Conservation (phyloP, 2,113 vertebrate species). For the Todiramphus saurophagus region DNA sequence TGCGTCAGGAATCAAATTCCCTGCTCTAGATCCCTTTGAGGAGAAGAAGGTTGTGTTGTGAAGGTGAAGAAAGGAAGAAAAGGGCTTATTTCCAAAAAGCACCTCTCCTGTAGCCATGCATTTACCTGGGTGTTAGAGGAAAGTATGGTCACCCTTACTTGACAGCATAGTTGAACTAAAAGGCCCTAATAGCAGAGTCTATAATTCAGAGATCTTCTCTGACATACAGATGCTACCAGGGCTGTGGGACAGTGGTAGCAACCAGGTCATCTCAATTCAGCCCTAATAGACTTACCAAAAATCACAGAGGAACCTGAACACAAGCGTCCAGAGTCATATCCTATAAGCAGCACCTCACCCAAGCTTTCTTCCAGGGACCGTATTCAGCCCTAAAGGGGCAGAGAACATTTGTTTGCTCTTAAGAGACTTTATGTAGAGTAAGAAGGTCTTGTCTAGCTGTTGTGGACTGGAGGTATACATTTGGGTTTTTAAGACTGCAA, state of each 20-base stretch:
- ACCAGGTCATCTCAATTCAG: neutral
- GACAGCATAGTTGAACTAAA: neutral
- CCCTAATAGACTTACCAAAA: neutral
- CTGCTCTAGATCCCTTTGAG: neutral
- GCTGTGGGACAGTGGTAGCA: neutral
- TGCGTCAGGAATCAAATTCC: fast-evolving
- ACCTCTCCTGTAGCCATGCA: neutral
- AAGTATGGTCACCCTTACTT: neutral
- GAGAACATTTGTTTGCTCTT: neutral
- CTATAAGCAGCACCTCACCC: neutral
- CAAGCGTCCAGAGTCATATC: neutral
- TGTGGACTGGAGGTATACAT: neutral
- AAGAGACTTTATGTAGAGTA: neutral
- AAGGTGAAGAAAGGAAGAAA: neutral
- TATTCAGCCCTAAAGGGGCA: neutral
- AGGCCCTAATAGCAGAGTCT: neutral
- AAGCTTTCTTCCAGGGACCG: neutral
- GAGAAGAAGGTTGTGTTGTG: fast-evolving
- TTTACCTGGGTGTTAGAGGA: neutral
- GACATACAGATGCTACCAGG: neutral
- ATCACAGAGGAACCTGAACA: neutral
- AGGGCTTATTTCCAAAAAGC: neutral
- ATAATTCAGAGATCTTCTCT: neutral
- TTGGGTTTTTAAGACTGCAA: neutral
- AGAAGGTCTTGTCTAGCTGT: fast-evolving